phyloP scores from a whole-genome alignment of 2,888 invertebrate species.

The Phytoseiulus persimilis region DNA sequence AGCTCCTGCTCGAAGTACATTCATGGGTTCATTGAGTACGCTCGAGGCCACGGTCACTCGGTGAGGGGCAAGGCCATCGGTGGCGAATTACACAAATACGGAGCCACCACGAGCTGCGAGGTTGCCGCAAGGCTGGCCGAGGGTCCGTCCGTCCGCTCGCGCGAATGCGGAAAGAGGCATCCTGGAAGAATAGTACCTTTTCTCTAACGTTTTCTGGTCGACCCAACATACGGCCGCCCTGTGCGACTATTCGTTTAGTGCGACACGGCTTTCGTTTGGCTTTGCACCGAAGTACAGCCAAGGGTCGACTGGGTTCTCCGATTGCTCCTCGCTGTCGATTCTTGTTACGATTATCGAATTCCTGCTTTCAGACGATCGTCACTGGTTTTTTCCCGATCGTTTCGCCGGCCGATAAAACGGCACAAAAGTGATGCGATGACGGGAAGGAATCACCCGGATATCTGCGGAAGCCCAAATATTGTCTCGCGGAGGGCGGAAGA shows the following conservation, averaged over 20 bases:
- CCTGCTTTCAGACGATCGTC: background rate
- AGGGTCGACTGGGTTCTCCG: background rate
- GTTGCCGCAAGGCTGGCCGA: background rate
- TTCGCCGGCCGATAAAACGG: no score
- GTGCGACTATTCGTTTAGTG: background rate
- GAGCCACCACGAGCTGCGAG: conserved; percentile 5
- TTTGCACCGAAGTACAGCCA: background rate
- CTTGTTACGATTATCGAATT: background rate
- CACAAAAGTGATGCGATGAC: no score
- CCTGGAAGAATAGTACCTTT: background rate
- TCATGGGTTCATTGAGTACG: conserved; percentile 27
- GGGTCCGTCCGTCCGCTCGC: background rate
- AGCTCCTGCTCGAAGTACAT: background rate
- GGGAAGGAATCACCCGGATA: no score
- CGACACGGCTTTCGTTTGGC: background rate
- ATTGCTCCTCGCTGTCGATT: background rate
- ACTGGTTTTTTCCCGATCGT: no score
- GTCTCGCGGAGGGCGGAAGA: no score
- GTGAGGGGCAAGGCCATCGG: conserved; percentile 15
- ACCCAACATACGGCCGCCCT: background rate
- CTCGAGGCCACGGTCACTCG: conserved; percentile 27
- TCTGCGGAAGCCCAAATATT: no score
- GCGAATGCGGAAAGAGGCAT: background rate
- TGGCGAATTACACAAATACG: background rate
- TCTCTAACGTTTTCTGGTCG: background rate